Base-by-base conservation (phyloP, 1,140 invertebrate species). In the Neotoxoptera formosana region DNA sequence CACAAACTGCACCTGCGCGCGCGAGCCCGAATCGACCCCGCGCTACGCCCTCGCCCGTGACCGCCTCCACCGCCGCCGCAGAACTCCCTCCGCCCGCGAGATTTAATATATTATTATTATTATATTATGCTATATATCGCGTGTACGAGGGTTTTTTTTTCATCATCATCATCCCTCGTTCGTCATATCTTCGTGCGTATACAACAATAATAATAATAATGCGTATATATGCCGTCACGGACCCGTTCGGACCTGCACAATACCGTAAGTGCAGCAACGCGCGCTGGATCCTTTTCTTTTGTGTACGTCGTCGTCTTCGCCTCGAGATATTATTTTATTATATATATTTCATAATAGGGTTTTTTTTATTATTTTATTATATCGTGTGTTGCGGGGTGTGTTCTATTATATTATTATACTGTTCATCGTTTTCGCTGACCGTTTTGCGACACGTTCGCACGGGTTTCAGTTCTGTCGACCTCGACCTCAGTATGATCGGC, bases 241-340 rank as follows among this genome's bases (percentile, higher is more conserved):
- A 83, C 90, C 90, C 90, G 90, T 92, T 92, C 90, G 90, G 90
- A 92, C 90, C 81, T 76, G 90, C 90, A 92, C 90, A 92, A 92
- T 92, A 92, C 90, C 90, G 90, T 92, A 92, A 92, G 60, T 48
- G 60, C 90, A 83, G n/a, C 60, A 17, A n/a, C n/a, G n/a, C n/a
- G n/a, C 60, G 60, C 45, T 34, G 47, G 60, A 81, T 76, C 76
- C 47, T 51, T 83, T 81, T 81, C 30, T 81, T 76, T 45, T 88
- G 45, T 51, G 41, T n/a, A 51, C 47, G 6, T 7, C 17, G 7
- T 3, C 84, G 6, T 88, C 48, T 88, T 14, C 48, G 8, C 6
- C 21, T 53, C 41, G 41, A 41, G 41, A 23, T 23, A 53, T 21
- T 23, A 53, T 23, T 41, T 41, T 41, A 53, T 53, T 53, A 20